Base-by-base conservation (phyloP, 1,140 invertebrate species). In the Hirudo medicinalis region DNA sequence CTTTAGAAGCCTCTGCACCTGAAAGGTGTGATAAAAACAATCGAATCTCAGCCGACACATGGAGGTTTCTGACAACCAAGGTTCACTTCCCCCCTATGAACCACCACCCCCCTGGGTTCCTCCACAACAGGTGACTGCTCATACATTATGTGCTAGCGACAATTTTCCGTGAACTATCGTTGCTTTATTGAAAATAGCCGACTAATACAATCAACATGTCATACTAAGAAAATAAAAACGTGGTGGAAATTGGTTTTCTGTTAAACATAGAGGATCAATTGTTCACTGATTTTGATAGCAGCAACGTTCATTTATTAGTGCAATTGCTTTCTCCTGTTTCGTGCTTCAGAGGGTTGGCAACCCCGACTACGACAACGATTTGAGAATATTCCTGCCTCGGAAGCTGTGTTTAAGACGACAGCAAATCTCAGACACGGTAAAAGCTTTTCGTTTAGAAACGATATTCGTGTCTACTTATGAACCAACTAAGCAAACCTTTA, bases 101-200 rank as follows among this genome's bases (percentile, higher is more conserved):
- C 69, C 66, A 25, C 77, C 77, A 60, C 77, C 77, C 32, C 70
- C 71, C 55, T 78, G 75, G 76, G 73, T 77, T 17, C 76, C 75
- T 55, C 72, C 72, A 60, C 69, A 76, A 36, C 67, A 76, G 72
- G 76, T 77, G 36, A 43, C 19, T 32, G 17, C n/a, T 29, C 11
- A 29, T 54, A 15, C 20, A 49, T 49, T 17, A 17, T 49, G 43
- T 40, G 4, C 40, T 40, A 11, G 40, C 4, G 40, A 40, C 40
- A 40, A 40, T 40, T 11, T 40, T 11, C 40, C 4, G 40, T 11
- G 40, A 40, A 40, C 40, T 40, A 40, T 40, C 11, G 4, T 40
- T 40, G 4, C 40, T 40, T 4, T 40, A 6, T 40, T 11, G 40
- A 6, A 6, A 4, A 11, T 6, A 40, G 40, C n/a, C 40, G 40